These are phyloP conservation scores for Clupea harengus DNA, from an alignment of 2,113 vertebrate species.

Conservation along the genomic window DNA sequence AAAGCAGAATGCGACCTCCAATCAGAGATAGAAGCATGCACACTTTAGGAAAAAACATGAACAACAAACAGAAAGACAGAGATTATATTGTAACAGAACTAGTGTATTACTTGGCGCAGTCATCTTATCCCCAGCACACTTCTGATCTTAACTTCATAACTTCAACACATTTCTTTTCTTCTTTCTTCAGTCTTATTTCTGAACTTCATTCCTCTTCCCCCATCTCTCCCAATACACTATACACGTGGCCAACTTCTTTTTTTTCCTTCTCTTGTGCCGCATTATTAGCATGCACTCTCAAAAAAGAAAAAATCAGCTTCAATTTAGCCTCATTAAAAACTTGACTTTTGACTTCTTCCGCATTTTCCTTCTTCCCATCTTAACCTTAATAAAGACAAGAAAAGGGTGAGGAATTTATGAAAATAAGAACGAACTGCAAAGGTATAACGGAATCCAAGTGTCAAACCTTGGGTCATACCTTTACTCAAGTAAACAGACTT, in stretches of 20 bases:
- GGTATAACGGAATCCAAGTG: neutral
- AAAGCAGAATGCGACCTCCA: neutral
- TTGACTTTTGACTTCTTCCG: conserved; percentile 97
- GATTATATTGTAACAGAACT: conserved; percentile 84
- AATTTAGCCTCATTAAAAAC: conserved; percentile 96
- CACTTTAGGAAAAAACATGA: conserved; percentile 43
- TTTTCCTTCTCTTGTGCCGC: conserved; percentile 75
- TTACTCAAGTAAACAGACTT: neutral
- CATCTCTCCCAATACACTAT: conserved; percentile 92
- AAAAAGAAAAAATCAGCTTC: conserved; percentile 88
- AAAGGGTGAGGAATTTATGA: conserved; percentile 97
- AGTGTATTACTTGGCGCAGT: conserved; percentile 97
- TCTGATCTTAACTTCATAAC: conserved; percentile 98
- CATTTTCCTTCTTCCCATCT: conserved; percentile 97
- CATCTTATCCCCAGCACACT: conserved; percentile 98
- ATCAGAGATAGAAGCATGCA: conserved; percentile 81
- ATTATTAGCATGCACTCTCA: conserved; percentile 97
- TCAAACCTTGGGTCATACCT: neutral
- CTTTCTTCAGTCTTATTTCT: conserved; percentile 94
- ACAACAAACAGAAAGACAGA: neutral
- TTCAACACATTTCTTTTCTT: conserved; percentile 93
- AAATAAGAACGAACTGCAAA: conserved; percentile 60
- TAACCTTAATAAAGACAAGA: conserved; percentile 98
- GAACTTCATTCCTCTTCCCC: conserved; percentile 99
- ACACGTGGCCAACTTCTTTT: conserved; percentile 80